Percentiles rank a stretch among this genome's conserved stretches.
phyloP scores from a whole-genome alignment of 1,140 invertebrate genomes.

The Zaprionus capensis region DNA sequence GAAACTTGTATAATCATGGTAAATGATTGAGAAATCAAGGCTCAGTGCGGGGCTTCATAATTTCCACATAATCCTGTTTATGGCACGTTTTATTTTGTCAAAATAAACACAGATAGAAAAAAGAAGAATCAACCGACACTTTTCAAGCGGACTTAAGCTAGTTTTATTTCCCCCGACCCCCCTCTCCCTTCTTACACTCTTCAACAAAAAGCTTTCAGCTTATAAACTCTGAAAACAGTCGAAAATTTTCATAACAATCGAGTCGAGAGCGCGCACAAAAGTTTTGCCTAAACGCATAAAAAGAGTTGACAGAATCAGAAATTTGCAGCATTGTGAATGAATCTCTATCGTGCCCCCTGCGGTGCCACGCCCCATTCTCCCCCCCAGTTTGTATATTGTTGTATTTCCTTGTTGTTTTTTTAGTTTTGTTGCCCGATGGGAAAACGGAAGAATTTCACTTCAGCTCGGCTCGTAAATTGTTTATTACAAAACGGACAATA shows the following conservation, averaged over 20 bases:
- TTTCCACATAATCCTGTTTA: background rate
- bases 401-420: conserved; percentile 1
- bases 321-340: conserved; percentile 4
- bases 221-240: background rate
- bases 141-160: background rate
- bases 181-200: background rate
- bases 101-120: background rate
- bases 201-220: background rate
- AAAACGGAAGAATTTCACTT: conserved; percentile 23
- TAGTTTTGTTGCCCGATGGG: conserved; percentile 18
- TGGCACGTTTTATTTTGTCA: background rate
- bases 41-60: background rate
- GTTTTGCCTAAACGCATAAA: conserved; percentile 5
- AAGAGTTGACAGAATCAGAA: conserved; percentile 7
- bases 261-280: background rate
- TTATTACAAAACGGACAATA: conserved; percentile 35
- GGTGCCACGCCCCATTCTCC: background rate
- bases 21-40: background rate
- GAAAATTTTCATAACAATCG: conserved; percentile 8
- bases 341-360: background rate
- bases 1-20: too few relatives aligned
- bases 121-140: background rate
- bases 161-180: background rate
- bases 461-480: conserved; percentile 34
- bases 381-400: background rate